Conservation (phyloP, 2,888 invertebrate species). For the Acronicta aceris region DNA sequence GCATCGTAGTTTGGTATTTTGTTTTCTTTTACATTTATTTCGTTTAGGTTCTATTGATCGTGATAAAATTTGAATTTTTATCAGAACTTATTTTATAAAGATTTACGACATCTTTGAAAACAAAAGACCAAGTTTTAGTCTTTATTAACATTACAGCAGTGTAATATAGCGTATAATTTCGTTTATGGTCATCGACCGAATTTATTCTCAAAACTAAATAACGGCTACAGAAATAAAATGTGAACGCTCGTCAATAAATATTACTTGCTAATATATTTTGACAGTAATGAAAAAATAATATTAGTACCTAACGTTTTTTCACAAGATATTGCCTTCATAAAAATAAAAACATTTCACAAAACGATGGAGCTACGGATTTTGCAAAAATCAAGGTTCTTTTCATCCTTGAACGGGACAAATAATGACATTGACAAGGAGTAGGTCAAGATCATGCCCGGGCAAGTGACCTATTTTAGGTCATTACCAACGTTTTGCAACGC, state of each 20-base stretch:
- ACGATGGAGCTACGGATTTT: constrained; percentile 11
- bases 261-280: too few species aligned
- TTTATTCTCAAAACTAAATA: too few species aligned
- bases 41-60: not conserved
- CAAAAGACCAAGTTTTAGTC: too few species aligned
- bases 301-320: not conserved
- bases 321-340: not conserved
- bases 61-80: too few species aligned
- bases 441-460: constrained; percentile 50
- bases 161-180: too few species aligned
- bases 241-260: too few species aligned
- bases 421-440: constrained; percentile 37
- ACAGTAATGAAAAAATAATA: too few species aligned
- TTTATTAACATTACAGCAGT: too few species aligned
- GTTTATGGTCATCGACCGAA: too few species aligned
- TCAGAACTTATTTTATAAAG: too few species aligned
- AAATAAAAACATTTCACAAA: constrained; percentile 24
- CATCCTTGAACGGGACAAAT: constrained; percentile 23
- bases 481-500: constrained; percentile 54
- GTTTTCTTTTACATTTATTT: not conserved
- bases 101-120: too few species aligned
- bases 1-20: not conserved
- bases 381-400: constrained; percentile 14
- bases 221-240: too few species aligned
- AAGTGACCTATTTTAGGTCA: constrained; percentile 61